These are phyloP conservation scores for Drosophila azteca DNA, from an alignment of 1,140 invertebrate genomes.

Conservation along the genomic window DNA sequence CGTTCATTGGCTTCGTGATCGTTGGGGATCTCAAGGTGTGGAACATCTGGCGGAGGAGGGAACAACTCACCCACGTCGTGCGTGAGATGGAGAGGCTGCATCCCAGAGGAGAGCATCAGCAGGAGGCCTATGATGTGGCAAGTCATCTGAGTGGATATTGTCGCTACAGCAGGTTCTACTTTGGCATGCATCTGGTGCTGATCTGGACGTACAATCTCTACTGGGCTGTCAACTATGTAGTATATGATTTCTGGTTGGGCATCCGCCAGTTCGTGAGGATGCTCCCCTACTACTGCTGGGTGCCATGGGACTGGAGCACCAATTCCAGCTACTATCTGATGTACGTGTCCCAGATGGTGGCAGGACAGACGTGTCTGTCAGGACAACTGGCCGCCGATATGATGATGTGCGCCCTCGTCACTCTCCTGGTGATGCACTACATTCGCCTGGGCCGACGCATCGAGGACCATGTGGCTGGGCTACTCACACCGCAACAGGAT, in stretches of 20 bases:
- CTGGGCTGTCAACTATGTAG: slow-evolving; percentile 61
- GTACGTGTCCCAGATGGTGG: slow-evolving; percentile 61
- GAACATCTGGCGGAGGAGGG: slow-evolving; percentile 44
- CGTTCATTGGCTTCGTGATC: slow-evolving; percentile 71
- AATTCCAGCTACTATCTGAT: slow-evolving; percentile 62
- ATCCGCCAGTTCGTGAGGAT: slow-evolving; percentile 40
- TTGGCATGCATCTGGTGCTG: slow-evolving; percentile 56
- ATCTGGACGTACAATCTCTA: slow-evolving; percentile 76
- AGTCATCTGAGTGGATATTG: slow-evolving; percentile 33
- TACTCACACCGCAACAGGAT: slow-evolving; percentile 27
- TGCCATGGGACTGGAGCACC: slow-evolving; percentile 69
- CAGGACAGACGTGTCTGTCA: slow-evolving; percentile 57
- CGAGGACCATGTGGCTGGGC: slow-evolving; percentile 36
- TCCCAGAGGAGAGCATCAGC: slow-evolving; percentile 24
- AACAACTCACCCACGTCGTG: slow-evolving; percentile 45
- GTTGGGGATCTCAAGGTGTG: slow-evolving; percentile 69
- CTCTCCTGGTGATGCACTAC: slow-evolving; percentile 74
- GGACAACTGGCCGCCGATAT: slow-evolving; percentile 70
- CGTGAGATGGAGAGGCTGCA: slow-evolving; percentile 45
- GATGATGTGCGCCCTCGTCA: slow-evolving; percentile 63
- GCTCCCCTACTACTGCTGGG: slow-evolving; percentile 71
- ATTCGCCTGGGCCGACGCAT: slow-evolving; percentile 38
- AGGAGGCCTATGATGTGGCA: slow-evolving; percentile 32
- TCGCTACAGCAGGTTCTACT: slow-evolving; percentile 55
- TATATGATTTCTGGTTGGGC: slow-evolving; percentile 64